Evolutionary conservation across 37 sponge, comb jelly and placozoan species (phyloP), one percentile per base, ranked within the genome.

Genomic region (Geodia barretti): DNA sequence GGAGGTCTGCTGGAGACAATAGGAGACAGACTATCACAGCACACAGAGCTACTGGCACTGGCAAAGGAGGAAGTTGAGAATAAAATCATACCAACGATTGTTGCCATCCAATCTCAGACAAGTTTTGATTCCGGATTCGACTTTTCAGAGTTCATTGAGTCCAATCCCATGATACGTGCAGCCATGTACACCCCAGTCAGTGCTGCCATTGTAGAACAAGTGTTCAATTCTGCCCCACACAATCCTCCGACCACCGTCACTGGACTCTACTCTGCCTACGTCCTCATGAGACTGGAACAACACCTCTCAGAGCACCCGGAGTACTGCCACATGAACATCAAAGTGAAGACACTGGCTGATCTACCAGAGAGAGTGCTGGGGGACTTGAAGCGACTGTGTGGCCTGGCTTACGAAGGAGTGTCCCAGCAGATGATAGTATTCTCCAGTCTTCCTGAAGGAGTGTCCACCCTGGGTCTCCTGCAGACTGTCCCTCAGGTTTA

Each of bases 141-240:
- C 4, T 69, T 69, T 3, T 30, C 37, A 23, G 33, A 31, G 30
- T 69, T 34, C 34, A 3, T 69, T 23, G 28, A 31, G 4, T 69
- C 70, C 31, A 69, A 69, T 35, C 70, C 70, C 3, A 23, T 11
- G 23, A 35, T 69, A 21, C 23, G 36, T 21, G 33, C 70, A 36
- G 70, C 37, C 36, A 69, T 69, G 70, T 69, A 69, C 37, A 69
- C 37, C 25, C 70, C 70, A 3, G 36, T 69, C 37, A 31, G 23
- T 34, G 33, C 36, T 23, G 31, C 25, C 30, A 69, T 69, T 23
- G 2, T 3, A 31, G 37, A 31, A 36, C 35, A 31, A 31, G 36
- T 69, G 70, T 69, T 36, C 70, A 69, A 24, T 23, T 31, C 35
- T 23, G 31, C 35, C 37, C 70, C 23, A 4, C 8, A 3, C 37